Conservation (phyloP, 2,797 vertebrate species). For the Halcyon leucocephala region DNA sequence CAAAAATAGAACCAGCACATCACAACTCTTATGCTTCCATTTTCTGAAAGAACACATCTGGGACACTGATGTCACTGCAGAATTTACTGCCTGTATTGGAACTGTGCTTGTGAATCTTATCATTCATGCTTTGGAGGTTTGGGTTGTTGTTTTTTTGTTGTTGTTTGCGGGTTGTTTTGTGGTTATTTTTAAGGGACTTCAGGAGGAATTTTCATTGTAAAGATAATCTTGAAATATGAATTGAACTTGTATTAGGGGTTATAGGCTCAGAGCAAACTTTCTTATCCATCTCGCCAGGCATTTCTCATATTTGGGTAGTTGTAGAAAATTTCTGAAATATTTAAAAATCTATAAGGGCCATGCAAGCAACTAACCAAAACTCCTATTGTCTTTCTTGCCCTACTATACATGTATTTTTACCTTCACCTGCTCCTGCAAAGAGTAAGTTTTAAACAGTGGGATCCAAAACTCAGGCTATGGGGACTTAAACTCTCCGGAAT, state of each 20-base stretch:
- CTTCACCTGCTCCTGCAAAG: background rate
- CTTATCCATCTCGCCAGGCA: background rate
- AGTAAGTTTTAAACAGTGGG: background rate
- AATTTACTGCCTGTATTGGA: background rate
- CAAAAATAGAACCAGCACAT: background rate
- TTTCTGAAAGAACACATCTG: background rate
- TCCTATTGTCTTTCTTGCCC: background rate
- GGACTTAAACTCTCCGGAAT: background rate
- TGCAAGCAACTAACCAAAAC: background rate
- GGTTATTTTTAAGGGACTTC: background rate
- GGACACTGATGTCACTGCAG: background rate
- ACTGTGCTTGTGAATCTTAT: background rate
- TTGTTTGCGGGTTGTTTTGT: accelerated
- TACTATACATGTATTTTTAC: background rate
- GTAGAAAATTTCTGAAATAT: background rate
- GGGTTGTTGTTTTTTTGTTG: background rate
- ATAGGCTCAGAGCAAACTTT: background rate
- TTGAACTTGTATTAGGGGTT: background rate
- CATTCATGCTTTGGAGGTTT: background rate
- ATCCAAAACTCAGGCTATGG: background rate
- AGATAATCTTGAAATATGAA: background rate
- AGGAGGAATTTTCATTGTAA: background rate
- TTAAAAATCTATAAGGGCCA: background rate
- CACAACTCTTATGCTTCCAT: background rate
- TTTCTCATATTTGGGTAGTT: background rate